A percentile compares a stretch with the other conserved stretches of the same genome.
Evolutionary conservation across 2,888 invertebrate genomes (phyloP).

Genomic region (Seira sanloemensis): DNA sequence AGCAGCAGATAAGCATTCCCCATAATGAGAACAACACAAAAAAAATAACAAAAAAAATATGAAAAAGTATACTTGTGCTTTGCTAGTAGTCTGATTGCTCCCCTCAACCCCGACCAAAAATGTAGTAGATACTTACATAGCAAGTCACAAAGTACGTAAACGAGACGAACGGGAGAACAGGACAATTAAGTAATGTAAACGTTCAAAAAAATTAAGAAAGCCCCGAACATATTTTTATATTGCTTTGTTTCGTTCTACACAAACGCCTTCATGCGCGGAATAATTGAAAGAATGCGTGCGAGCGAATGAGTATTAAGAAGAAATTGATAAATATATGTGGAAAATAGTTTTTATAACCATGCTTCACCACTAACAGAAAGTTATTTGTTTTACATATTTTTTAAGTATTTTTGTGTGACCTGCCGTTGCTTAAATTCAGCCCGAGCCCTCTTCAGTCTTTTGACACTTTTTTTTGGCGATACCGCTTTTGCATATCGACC

Average conservation of each 20-base stretch:
- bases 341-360: background rate
- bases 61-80: conserved; percentile 53
- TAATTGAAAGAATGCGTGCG: conserved; percentile 24
- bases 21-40: conserved; percentile 60
- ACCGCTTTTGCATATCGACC: no score
- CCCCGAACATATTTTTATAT: conserved; percentile 1
- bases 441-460: no score
- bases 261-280: conserved; percentile 18
- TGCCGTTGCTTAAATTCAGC: background rate
- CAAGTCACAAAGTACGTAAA: conserved; percentile 70
- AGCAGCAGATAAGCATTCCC: conserved; percentile 66
- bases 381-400: background rate
- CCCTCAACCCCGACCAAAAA: conserved; percentile 45
- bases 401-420: no score
- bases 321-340: no score
- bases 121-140: no score
- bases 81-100: conserved; percentile 45
- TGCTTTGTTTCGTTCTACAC: background rate
- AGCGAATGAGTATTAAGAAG: conserved; percentile 9
- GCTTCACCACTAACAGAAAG: background rate
- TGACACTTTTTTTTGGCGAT: no score
- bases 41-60: conserved; percentile 53
- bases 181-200: conserved; percentile 36
- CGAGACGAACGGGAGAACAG: conserved; percentile 67
- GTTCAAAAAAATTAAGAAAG: conserved; percentile 25